phyloP scores from a whole-genome alignment of 2,797 vertebrate genomes.

The Phalanger gymnotis region DNA sequence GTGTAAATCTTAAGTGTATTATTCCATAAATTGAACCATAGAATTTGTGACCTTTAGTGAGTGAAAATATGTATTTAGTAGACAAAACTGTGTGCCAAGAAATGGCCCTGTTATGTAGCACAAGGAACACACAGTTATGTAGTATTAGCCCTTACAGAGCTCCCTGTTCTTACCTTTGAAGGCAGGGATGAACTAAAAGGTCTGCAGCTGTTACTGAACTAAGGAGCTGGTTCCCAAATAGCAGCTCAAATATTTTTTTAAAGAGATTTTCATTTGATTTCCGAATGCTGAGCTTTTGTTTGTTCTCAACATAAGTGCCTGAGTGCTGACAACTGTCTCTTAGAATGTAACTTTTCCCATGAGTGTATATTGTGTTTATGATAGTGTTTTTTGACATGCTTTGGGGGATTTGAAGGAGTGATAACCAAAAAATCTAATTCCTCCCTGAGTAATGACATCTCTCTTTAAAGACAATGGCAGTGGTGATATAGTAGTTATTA shows the following conservation, averaged over 20 bases:
- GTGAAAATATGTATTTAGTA: constrained; percentile 24
- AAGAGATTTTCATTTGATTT: fast-evolving
- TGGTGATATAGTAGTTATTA: not conserved
- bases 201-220: not conserved
- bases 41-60: not conserved
- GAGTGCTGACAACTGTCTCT: too few species aligned
- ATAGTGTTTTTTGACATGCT: not conserved
- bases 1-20: constrained; percentile 19
- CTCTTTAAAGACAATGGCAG: not conserved
- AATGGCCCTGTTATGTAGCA: not conserved
- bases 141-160: not conserved
- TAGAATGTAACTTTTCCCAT: not conserved
- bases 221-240: not conserved
- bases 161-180: not conserved
- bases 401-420: not conserved
- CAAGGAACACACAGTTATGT: not conserved
- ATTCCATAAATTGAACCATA: not conserved
- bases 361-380: fast-evolving
- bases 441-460: not conserved
- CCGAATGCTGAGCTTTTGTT: fast-evolving
- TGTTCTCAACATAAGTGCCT: not conserved
- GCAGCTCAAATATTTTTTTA: not conserved
- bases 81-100: not conserved
- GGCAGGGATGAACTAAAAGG: fast-evolving
- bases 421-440: not conserved